phyloP scores from a whole-genome alignment of 2,888 invertebrate genomes.

The Blomia tropicalis region DNA sequence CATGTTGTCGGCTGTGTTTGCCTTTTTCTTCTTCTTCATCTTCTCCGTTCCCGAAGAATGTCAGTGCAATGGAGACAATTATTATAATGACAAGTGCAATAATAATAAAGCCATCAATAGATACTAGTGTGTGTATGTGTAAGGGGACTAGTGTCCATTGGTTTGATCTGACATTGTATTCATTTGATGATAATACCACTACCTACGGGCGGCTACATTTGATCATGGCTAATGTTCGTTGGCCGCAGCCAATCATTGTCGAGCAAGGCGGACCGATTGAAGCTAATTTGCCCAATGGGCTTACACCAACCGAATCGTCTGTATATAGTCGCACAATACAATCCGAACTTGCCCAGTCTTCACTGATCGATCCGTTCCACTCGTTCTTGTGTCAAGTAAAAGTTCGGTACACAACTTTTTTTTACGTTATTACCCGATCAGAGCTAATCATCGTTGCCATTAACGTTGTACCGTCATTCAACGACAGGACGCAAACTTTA shows the following conservation, averaged over 20 bases:
- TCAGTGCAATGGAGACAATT: background rate
- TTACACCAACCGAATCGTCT: too few relatives aligned
- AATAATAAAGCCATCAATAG: slow-evolving; percentile 9
- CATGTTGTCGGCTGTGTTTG: background rate
- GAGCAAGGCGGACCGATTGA: background rate
- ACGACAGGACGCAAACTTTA: background rate
- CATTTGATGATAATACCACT: too few relatives aligned
- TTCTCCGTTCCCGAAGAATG: background rate
- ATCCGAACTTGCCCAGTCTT: background rate
- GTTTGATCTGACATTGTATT: too few relatives aligned
- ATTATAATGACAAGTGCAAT: slow-evolving; percentile 15
- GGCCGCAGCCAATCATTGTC: background rate
- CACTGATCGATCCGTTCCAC: background rate
- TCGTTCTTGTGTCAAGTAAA: background rate
- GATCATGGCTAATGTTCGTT: background rate
- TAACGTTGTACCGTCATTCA: background rate
- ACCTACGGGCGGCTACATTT: background rate
- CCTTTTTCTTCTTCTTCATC: background rate
- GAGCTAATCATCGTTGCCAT: background rate
- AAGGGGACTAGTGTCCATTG: too few relatives aligned
- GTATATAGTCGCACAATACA: background rate
- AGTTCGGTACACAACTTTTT: background rate
- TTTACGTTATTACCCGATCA: background rate
- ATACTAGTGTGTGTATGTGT: too few relatives aligned
- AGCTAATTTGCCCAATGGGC: background rate